Conservation (phyloP, 37 sponge, comb jelly and placozoan genomes). For the Haliclona indistincta region DNA sequence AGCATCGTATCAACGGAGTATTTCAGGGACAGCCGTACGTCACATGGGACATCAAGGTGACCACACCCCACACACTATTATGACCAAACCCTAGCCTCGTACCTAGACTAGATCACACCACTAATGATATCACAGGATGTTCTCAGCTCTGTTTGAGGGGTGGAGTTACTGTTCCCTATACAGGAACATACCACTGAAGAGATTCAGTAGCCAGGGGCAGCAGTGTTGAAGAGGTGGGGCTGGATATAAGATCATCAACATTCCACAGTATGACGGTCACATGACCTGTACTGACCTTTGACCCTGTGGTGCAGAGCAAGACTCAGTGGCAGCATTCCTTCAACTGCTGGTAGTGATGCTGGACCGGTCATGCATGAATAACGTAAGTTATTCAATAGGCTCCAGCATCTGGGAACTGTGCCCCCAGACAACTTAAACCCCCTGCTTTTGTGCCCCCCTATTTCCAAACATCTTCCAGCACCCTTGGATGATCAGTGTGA, state of each 20-base stretch:
- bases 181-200: slow-evolving; percentile 68
- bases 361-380: too few species aligned
- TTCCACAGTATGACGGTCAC: background rate
- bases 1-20: slow-evolving; percentile 18
- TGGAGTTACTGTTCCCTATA: slow-evolving; percentile 87
- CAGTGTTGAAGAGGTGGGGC: background rate
- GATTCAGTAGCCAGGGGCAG: too few species aligned
- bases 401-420: too few species aligned
- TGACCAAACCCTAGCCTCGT: too few species aligned
- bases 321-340: slow-evolving; percentile 64
- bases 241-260: background rate
- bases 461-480: too few species aligned
- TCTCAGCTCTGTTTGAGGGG: slow-evolving; percentile 84
- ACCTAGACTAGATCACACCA: too few species aligned
- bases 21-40: slow-evolving; percentile 62
- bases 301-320: slow-evolving; percentile 18
- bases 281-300: background rate
- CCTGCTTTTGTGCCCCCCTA: too few species aligned
- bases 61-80: too few species aligned
- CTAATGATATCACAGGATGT: too few species aligned
- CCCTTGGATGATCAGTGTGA: too few species aligned
- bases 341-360: slow-evolving; percentile 78
- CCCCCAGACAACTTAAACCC: too few species aligned
- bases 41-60: slow-evolving; percentile 85
- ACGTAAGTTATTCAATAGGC: too few species aligned